Base-by-base conservation (phyloP, 2,888 invertebrate species). In the Drosophila robusta region DNA sequence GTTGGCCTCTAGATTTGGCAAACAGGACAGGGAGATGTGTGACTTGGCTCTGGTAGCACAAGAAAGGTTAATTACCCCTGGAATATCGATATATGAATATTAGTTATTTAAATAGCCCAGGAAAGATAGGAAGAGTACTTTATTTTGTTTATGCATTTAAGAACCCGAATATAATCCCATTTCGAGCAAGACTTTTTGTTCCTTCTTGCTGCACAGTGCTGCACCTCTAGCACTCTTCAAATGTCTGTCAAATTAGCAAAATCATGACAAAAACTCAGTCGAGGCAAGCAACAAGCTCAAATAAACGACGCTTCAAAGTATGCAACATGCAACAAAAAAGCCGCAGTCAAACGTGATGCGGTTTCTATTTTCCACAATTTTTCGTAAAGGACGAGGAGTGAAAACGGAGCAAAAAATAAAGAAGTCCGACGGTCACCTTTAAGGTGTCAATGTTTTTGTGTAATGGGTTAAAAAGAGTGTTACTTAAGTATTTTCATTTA, bases 281-380 rank as follows among this genome's bases (percentile, higher is more conserved):
- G 52, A 60, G 78, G 49, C 83, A 60, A 38, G 57, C 38, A 39
- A 47, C 56, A 66, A 46, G 39, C 39, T 60, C 38, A 41, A 63
- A 44, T 62, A 45, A 61, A 46, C 49, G 55, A 58, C 62, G 63
- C 78, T 50, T 57, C 87, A 77, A 89, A 82, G 81, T 78, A 75
- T 87, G 88, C 88, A 85, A 58, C 80, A 87, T 70, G 47, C 50
- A 52, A 18, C 18, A 18, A 18, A 45, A 36, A 63, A 61, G 52
- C 83, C 83, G 62, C 89, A 89, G 65, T 61, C 71, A 66, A 84
- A 87, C 83, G 83, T 83, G 83, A 57, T 89, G 89, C 70, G 83
- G 83, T 84, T 80, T 69, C 74, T 41, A 64, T 80, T 76, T 74
- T 52, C 60, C 73, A 62, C 45, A 57, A 41, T 76, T 83, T 83